A percentile compares a stretch with the other conserved stretches of the same genome.
These are phyloP conservation scores for Corydoras maculifer DNA, from an alignment of 2,113 vertebrate genomes.

Conservation along the genomic window DNA sequence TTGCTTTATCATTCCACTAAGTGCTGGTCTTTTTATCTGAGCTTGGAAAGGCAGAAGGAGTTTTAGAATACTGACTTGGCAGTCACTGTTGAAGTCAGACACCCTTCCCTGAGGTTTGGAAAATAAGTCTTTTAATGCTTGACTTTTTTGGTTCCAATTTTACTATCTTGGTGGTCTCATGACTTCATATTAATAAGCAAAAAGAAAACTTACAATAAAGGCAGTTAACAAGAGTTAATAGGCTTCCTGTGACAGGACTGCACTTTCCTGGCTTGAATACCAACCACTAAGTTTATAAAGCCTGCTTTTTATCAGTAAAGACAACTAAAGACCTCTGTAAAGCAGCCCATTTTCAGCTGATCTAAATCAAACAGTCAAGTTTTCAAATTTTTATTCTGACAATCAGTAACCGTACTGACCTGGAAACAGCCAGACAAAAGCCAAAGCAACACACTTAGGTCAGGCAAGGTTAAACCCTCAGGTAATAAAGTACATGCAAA, in stretches of 20 bases:
- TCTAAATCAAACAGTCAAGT: neutral
- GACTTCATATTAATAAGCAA: constrained; percentile 18
- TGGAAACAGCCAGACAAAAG: no score
- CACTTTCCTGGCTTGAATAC: constrained; percentile 36
- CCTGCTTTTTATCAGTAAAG: constrained; percentile 23
- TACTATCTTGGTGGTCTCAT: neutral
- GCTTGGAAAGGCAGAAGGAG: neutral
- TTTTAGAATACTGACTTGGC: neutral
- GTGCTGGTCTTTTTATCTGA: neutral
- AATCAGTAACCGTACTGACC: neutral
- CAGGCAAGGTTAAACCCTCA: no score
- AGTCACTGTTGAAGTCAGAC: neutral
- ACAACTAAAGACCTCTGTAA: neutral
- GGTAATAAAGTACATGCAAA: neutral
- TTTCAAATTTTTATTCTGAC: neutral
- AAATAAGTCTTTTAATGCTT: neutral
- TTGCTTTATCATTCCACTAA: neutral
- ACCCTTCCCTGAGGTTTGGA: neutral
- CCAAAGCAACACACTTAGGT: no score
- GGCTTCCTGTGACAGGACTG: constrained; percentile 38
- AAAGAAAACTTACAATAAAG: constrained; percentile 37
- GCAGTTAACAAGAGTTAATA: constrained; percentile 38
- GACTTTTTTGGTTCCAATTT: neutral
- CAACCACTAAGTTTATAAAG: neutral
- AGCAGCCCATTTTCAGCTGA: constrained; percentile 19